phyloP scores from a whole-genome alignment of 92 coral and sea anemone genomes.

The Palythoa grandiflora region DNA sequence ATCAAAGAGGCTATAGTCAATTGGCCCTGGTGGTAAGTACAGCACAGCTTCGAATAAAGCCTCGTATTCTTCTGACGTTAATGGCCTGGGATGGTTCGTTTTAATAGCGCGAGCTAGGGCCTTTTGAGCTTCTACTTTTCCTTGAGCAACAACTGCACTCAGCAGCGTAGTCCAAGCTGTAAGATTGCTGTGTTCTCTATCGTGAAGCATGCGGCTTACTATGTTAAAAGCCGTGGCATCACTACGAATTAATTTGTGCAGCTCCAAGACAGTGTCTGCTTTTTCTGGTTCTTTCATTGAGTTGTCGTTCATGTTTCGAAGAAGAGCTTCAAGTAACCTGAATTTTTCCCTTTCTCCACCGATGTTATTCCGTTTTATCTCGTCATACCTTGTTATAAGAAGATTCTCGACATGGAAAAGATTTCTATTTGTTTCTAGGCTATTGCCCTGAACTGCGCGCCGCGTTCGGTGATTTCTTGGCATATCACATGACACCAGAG shows the following conservation, averaged over 20 bases:
- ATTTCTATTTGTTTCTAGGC: constrained; percentile 9
- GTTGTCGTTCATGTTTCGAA: constrained; percentile 75
- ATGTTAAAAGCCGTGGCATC: constrained; percentile 50
- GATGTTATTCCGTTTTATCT: constrained; percentile 69
- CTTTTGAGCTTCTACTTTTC: constrained; percentile 65
- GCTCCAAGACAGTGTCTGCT: constrained; percentile 67
- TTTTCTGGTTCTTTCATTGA: constrained; percentile 69
- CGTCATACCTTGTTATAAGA: constrained; percentile 58
- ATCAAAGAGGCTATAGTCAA: constrained; percentile 64
- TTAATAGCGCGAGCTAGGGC: constrained; percentile 66
- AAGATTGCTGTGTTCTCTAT: constrained; percentile 69
- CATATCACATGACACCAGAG: constrained; percentile 50
- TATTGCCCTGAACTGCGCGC: background rate
- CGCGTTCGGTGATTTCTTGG: constrained; percentile 29
- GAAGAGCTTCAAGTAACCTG: constrained; percentile 73
- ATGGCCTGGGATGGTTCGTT: constrained; percentile 64
- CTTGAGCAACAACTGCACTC: constrained; percentile 71
- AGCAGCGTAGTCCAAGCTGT: constrained; percentile 79
- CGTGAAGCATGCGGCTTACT: constrained; percentile 48
- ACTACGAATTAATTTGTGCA: constrained; percentile 67
- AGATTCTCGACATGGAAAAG: constrained; percentile 67
- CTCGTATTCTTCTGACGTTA: constrained; percentile 73
- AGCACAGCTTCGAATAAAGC: constrained; percentile 61
- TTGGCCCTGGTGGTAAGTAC: constrained; percentile 83
- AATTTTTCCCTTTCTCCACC: constrained; percentile 67